Evolutionary conservation across 2,888 invertebrate genomes (phyloP), one percentile per base, ranked within the genome.

Genomic region (Phragmatobia fuliginosa): DNA sequence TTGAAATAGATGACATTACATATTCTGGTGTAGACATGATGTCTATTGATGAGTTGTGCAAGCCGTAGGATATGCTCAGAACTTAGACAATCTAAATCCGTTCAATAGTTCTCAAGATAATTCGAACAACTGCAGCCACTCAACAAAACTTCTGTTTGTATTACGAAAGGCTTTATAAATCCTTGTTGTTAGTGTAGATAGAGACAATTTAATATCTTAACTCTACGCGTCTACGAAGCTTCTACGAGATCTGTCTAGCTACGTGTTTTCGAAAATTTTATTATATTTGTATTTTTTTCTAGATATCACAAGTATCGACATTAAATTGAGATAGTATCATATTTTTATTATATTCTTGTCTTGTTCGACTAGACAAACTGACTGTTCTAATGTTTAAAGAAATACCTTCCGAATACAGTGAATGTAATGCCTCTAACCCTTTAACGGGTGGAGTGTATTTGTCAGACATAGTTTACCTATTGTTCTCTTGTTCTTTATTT

Each of bases 401-500:
- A 21, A 36, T 61, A n/a, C 2, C n/a, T n/a, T n/a, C 49, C 32
- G n/a, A 33, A 52, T 11, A 2, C 14, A 25, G n/a, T 45, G 31
- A 7, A 32, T 33, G 21, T 25, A 56, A 16, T 52, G 49, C 11
- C 14, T 11, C 5, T 56, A 56, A 56, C 2, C 28, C 14, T 4
- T 56, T 56, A 28, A 28, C 14, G 25, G 25, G 28, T 14, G 5
- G 21, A 31, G 33, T 63, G 62, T 41, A 59, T 64, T 52, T 68
- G 49, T 49, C 49, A 56, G 58, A 52, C 45, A 33, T 68, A 60
- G 49, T 60, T 67, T 14, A 32, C 4, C 18, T 25, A 60, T 66
- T 66, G 61, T 62, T 18, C 32, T 41, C 32, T 61, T 67, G 62
- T 67, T 36, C 67, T 49, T 32, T 33, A 52, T 58, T 63, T 59